Evolutionary conservation across 2,888 invertebrate genomes (phyloP).

Genomic region (Xylota sylvarum): DNA sequence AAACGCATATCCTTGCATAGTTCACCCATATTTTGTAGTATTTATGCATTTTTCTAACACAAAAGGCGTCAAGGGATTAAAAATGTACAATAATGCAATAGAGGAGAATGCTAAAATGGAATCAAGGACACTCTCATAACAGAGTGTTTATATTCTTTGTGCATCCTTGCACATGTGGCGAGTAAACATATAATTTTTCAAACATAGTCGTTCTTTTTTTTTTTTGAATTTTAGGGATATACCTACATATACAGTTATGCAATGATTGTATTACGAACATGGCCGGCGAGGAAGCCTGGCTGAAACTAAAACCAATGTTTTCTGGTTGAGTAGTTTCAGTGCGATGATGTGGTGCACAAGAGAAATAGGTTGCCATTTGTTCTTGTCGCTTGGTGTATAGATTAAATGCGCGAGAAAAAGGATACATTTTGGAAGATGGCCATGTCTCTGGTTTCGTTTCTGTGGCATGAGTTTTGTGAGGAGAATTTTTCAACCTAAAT

Average conservation of each 20-base stretch:
- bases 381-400: slow-evolving; percentile 34
- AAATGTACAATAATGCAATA: slow-evolving; percentile 71
- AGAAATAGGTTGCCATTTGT: slow-evolving; percentile 50
- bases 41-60: slow-evolving; percentile 21
- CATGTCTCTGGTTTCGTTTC: slow-evolving; percentile 43
- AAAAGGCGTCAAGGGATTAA: slow-evolving; percentile 68
- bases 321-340: slow-evolving; percentile 50
- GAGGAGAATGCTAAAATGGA: slow-evolving; percentile 36
- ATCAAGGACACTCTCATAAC: slow-evolving; percentile 53
- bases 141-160: background rate
- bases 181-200: background rate
- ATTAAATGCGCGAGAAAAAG: slow-evolving; percentile 18
- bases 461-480: slow-evolving; percentile 29
- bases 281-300: background rate
- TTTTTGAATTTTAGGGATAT: slow-evolving; percentile 16
- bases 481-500: slow-evolving; percentile 51
- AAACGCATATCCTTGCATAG: slow-evolving; percentile 29
- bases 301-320: slow-evolving; percentile 65
- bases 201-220: background rate
- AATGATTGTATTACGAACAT: background rate
- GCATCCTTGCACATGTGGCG: slow-evolving; percentile 5
- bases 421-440: slow-evolving; percentile 47
- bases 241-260: slow-evolving; percentile 39
- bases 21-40: background rate
- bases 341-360: slow-evolving; percentile 15